Evolutionary conservation across 2,797 vertebrate genomes (phyloP), one percentile per base, ranked within the genome.

Genomic region (Pteropus rufus): DNA sequence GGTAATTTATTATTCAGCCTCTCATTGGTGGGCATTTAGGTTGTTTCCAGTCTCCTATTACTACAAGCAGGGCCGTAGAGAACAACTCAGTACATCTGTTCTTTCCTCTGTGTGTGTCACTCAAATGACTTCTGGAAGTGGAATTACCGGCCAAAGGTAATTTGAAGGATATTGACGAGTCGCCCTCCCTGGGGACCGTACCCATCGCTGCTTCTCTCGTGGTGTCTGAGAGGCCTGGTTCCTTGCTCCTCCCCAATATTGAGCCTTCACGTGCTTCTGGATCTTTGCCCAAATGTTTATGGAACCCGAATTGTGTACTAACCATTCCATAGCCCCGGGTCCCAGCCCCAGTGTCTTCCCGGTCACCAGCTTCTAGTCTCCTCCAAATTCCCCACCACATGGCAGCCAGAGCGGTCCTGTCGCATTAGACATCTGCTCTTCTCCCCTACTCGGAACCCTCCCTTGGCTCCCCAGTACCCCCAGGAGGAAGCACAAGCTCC

Each of bases 101-200:
- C 9, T 58, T 91, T 34, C 67, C 60, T 75, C 73, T 26, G 5
- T 14, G 4, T 11, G 21, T 23, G 18, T 73, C 56, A 39, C 65
- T 54, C 23, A 15, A 24, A 46, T 56, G 65, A 36, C 18, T 77
- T 56, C 82, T 7, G 34, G 49, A 58, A 80, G 73, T 24, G 3
- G 56, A 84, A 49, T 73, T 73, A 65, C n/a, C 39, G 12, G 64
- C 49, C 80, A 90, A 39, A 73, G 76, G 29, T 72, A n/a, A 58
- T 41, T 58, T 49, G 65, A 60, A 29, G 60, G 73, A 26, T 39
- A 1, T 18, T 29, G 31, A 56, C 46, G 41, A 15, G 19, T 58
- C 31, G 54, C 67, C 49, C 23, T 41, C 39, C 39, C 15, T 0
- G 1, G 29, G 36, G 10, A 0, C 21, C 0, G 18, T 24, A 10